Evolutionary conservation across 2,797 vertebrate genomes (phyloP).

Genomic region (Pangasius mekongensis): DNA sequence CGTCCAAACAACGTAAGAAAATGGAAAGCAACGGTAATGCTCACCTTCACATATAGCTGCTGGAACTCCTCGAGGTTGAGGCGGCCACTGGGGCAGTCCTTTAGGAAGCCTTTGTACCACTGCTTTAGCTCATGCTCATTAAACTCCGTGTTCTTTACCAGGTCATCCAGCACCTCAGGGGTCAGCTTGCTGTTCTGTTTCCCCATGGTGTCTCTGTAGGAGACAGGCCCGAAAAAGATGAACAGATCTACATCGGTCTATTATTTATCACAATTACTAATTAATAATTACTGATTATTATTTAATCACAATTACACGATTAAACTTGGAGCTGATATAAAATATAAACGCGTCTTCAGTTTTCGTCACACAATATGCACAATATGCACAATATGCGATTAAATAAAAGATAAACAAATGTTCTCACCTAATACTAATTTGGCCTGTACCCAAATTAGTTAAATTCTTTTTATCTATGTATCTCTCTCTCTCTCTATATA

Average conservation of each 20-base stretch:
- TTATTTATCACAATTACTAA: not conserved
- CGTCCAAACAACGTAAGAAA: not conserved
- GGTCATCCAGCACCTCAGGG: constrained; percentile 98
- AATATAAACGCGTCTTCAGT: not conserved
- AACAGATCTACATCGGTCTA: not conserved
- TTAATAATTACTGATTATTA: too few species aligned
- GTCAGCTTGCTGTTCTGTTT: constrained; percentile 99
- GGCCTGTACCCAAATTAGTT: too few species aligned
- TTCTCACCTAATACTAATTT: not conserved
- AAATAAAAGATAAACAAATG: not conserved
- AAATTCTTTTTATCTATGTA: too few species aligned
- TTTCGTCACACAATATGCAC: not conserved
- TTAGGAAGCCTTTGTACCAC: constrained; percentile 99
- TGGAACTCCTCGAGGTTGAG: constrained; percentile 99
- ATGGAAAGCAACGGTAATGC: not conserved
- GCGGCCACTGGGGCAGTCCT: constrained; percentile 95
- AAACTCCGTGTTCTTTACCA: constrained; percentile 99
- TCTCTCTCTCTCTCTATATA: too few species aligned
- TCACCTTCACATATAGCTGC: constrained; percentile 98
- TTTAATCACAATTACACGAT: not conserved
- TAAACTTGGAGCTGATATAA: not conserved
- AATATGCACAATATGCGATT: too few species aligned
- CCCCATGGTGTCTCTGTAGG: constrained; percentile 85
- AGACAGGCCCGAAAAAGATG: not conserved
- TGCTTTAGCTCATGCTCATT: constrained; percentile 99